Evolutionary conservation across 2,113 vertebrate species (phyloP), one percentile per base, ranked within the genome.

Genomic region (Gopherus evgoodei): DNA sequence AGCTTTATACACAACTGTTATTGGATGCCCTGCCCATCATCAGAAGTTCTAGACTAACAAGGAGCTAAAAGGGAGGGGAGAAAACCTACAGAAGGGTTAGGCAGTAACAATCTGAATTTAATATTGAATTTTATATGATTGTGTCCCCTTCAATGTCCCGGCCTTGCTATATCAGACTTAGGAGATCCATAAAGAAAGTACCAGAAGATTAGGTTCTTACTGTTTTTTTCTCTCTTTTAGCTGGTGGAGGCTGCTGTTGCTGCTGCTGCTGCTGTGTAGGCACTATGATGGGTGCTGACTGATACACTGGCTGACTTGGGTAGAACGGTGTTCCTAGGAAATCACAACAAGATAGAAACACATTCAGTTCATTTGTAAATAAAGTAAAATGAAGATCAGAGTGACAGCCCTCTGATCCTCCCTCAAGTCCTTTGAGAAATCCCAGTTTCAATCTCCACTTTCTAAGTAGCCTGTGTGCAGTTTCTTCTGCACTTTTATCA

Each of bases 211-310:
- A 49, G 10, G 17, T 19, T 98, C 99, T 99, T 97, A 99, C 99
- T 98, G 99, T 99, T 96, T 99, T 99, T 95, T 99, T 99, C 98
- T 99, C 99, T 84, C 99, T 99, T 97, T 99, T 99, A 95, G 99
- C 97, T 98, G 99, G 99, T 65, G 98, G 98, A 47, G 98, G 98
- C 97, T 98, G 97, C 27, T 89, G 94, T 42, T 94, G 98, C 94
- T 98, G 98, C 94, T 98, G 98, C 94, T 98, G 99, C 96, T 99
- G 99, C 98, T 99, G 99, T 42, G 99, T 99, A 99, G 99, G 99
- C 99, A 99, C 99, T 98, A 99, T 99, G 98, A 99, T 99, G 93
- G 99, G 99, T 81, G 99, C 98, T 84, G 99, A 99, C 96, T 99
- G 98, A 94, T 99, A 99, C 95, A 99, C 99, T 27, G 99, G 98